These are phyloP conservation scores for Hydra vulgaris DNA, from an alignment of 30 jellyfish, hydroid and myxozoan species.

Conservation along the genomic window DNA sequence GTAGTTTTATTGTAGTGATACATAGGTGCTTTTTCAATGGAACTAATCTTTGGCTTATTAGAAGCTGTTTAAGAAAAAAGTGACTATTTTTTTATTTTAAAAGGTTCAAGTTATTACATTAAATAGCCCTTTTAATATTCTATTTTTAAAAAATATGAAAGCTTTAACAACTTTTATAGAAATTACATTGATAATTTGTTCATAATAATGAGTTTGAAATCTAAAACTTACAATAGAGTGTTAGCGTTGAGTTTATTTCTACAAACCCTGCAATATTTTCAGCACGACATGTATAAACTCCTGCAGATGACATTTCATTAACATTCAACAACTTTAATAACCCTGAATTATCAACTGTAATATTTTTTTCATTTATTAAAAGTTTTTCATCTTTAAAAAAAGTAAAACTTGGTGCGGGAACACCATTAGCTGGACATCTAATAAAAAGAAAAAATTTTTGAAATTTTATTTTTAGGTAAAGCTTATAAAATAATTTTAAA, in stretches of 20 bases:
- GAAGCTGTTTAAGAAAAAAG: too few species aligned
- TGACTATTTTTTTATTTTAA: too few species aligned
- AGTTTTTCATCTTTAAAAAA: slow-evolving; percentile 42
- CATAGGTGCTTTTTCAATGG: too few species aligned
- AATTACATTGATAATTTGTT: too few species aligned
- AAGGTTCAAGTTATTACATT: too few species aligned
- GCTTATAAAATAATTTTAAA: background rate
- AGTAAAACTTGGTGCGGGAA: slow-evolving; percentile 55
- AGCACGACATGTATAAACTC: slow-evolving; percentile 64
- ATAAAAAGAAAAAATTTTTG: background rate
- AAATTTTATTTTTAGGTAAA: background rate
- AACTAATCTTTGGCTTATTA: too few species aligned
- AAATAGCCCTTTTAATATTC: too few species aligned
- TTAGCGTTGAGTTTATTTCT: slow-evolving; percentile 15
- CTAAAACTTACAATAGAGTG: too few species aligned
- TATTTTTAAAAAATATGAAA: too few species aligned
- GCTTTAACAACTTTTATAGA: too few species aligned
- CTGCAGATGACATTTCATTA: slow-evolving; percentile 18
- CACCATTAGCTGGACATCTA: slow-evolving; percentile 87
- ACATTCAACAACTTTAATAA: slow-evolving; percentile 29
- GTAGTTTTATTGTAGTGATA: slow-evolving; percentile 27
- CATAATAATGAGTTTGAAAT: too few species aligned
- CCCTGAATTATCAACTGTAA: slow-evolving; percentile 25
- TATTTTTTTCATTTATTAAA: slow-evolving; percentile 7
- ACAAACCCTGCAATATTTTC: slow-evolving; percentile 51